Conservation (phyloP, 2,888 invertebrate species). For the Allophyes oxyacanthae region DNA sequence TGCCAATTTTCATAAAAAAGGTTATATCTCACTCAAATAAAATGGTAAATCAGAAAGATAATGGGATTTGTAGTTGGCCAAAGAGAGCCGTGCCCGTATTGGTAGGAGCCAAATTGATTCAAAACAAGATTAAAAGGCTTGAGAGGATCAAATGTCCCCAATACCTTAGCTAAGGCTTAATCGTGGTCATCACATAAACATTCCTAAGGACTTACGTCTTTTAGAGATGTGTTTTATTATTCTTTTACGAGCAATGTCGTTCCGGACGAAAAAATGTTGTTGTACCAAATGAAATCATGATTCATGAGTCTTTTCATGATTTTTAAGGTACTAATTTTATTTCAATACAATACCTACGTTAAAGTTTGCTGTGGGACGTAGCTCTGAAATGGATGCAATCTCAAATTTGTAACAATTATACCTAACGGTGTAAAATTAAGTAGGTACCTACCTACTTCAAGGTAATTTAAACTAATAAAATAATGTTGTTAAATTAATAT, state of each 20-base stretch:
- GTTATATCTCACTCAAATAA: neutral
- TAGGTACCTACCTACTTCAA: neutral
- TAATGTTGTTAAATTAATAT: too few species aligned
- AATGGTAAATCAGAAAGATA: neutral
- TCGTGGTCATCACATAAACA: slow-evolving; percentile 48
- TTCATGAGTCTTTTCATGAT: slow-evolving; percentile 10
- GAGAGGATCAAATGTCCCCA: slow-evolving; percentile 26
- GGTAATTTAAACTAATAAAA: too few species aligned
- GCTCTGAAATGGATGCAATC: neutral
- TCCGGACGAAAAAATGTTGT: slow-evolving; percentile 61
- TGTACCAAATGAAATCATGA: too few species aligned
- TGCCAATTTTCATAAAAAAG: neutral
- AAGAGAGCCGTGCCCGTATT: slow-evolving; percentile 18
- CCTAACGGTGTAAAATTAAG: neutral
- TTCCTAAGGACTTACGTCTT: slow-evolving; percentile 35
- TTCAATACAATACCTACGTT: neutral
- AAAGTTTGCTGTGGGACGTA: too few species aligned
- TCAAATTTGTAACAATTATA: too few species aligned
- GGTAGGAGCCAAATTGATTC: slow-evolving; percentile 33
- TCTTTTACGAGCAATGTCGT: slow-evolving; percentile 63
- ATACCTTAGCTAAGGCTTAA: slow-evolving; percentile 19
- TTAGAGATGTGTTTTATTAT: slow-evolving; percentile 41
- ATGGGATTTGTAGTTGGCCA: slow-evolving; percentile 5
- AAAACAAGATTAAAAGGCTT: slow-evolving; percentile 40
- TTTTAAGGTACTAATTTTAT: slow-evolving; percentile 23